Base-by-base conservation (phyloP, 2,113 vertebrate species). In the Egretta garzetta region DNA sequence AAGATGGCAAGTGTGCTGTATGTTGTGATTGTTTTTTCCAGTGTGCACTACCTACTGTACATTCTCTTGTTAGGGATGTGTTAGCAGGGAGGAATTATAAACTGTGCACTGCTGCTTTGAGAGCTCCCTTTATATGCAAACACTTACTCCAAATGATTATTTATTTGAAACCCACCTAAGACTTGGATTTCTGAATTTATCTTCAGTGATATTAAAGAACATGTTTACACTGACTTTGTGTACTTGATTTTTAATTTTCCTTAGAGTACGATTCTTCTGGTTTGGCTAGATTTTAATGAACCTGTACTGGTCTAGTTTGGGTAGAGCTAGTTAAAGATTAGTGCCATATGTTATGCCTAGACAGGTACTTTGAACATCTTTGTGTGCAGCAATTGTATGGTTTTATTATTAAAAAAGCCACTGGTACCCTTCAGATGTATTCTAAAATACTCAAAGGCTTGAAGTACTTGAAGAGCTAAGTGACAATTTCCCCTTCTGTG, bases 31-130 rank as follows among this genome's bases (percentile, higher is more conserved):
- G 59, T 88, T 89, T 73, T 74, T 91, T 55, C 71, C 73, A 64
- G 91, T 96, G 96, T 95, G 96, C 92, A 92, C 88, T 95, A 91
- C 93, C 96, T 97, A 96, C 97, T 97, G 96, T 97, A 94, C 93
- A 74, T 96, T 96, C 68, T 94, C 74, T 70, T 82, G 17, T 21
- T 71, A 74, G 84, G 43, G 76, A 7, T 89, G 59, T 94, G 81
- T 86, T 81, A 95, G 96, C 82, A 88, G 86, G 88, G 63, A 92
- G 87, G 72, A 71, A 45, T 68, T 79, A 20, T 52, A 73, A 91
- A 81, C 52, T 49, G 55, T 96, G 93, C 86, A 94, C 75, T 97
- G 91, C 85, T 96, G 85, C 84, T 93, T 97, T 82, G 77, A 93
- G 80, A 94, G 79, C 59, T 94, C 84, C 74, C 79, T 93, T 91